Evolutionary conservation across 2,797 vertebrate genomes (phyloP), one percentile per base, ranked within the genome.

Genomic region (Pempheris klunzingeri): DNA sequence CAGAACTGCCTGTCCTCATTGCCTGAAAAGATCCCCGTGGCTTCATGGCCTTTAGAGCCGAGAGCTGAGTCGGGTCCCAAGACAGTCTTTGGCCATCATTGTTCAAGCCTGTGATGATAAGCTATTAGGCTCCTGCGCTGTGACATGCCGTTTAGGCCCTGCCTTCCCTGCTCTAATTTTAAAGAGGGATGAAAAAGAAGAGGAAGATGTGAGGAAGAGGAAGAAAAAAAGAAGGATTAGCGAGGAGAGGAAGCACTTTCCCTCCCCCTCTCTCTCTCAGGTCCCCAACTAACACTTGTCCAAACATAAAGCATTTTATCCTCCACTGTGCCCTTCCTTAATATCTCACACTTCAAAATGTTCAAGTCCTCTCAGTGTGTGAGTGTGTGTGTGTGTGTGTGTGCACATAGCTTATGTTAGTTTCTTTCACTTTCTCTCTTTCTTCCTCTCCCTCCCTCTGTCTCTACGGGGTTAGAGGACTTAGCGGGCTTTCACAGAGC

Each of bases 291-390:
- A 85, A 88, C 77, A 85, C 87, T 81, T 87, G 85, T 89, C 86
- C 74, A 82, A 87, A 89, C 82, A 86, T 74, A 84, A 86, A 88
- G 81, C 76, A 79, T 80, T 84, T 81, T 78, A 88, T 88, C 88
- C 80, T 89, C 83, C 61, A 9, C 73, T 75, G 65, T 83, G 85
- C 57, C 63, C 71, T 82, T 70, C 47, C 55, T 77, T 75, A 79
- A 83, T 78, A 78, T 84, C 77, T 71, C 44, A 74, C 73, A 80
- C 79, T 82, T 85, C 77, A 77, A 83, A 82, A 81, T 57, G 28
- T 39, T 60, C 38, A 13, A 70, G 49, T 61, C 54, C 22, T 79
- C 62, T 62, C n/a, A 30, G 12, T 59, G 53, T 66, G 41, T 30
- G 26, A 34, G 52, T 30, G 26, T 6, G 61, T 32, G 26, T 47